Conservation (phyloP, 2,113 vertebrate genomes). For the Camarhynchus parvulus region DNA sequence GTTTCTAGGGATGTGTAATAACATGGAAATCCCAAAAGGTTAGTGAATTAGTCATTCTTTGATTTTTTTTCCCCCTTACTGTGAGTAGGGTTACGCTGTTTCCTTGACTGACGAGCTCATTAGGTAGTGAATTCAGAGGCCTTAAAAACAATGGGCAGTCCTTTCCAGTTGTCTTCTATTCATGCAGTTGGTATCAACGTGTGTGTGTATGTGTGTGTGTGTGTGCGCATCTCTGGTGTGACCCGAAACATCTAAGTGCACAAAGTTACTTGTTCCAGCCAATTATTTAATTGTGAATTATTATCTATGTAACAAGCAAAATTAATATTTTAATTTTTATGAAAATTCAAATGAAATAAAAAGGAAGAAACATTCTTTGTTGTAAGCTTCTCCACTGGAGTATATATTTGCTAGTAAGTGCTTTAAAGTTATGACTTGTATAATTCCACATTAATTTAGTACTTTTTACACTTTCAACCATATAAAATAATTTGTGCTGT, state of each 20-base stretch:
- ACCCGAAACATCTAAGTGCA: background rate
- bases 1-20: background rate
- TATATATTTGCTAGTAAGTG: background rate
- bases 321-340: background rate
- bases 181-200: fast-evolving
- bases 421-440: background rate
- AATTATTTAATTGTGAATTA: background rate
- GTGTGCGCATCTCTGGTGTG: background rate
- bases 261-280: background rate
- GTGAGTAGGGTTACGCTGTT: background rate
- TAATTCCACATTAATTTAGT: background rate
- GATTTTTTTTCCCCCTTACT: background rate
- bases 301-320: background rate
- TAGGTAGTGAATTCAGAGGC: background rate
- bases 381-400: background rate
- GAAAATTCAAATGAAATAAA: background rate
- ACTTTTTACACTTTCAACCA: background rate
- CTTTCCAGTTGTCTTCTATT: background rate
- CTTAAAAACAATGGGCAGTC: background rate
- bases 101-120: background rate
- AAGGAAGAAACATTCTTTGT: background rate
- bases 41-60: fast-evolving
- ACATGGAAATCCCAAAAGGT: background rate
- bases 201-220: fast-evolving
- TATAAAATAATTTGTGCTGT: background rate